Evolutionary conservation across 2,888 invertebrate species (phyloP).

Genomic region (Neuroscelio doddi): DNA sequence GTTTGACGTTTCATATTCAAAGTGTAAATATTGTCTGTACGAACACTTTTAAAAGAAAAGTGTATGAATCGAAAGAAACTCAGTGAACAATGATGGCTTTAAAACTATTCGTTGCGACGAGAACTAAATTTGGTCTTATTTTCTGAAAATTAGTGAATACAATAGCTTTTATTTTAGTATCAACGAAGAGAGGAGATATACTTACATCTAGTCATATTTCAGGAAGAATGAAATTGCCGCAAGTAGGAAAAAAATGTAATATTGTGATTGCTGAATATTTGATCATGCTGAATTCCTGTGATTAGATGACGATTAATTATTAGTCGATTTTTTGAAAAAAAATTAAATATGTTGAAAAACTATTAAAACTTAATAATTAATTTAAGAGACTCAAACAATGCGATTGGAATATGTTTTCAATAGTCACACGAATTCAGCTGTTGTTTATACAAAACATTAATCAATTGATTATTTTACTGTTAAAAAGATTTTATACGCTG

Average conservation of each 20-base stretch:
- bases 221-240: background rate
- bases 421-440: constrained; percentile 10
- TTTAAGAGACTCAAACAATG: too few species aligned
- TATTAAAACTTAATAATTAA: too few species aligned
- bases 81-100: constrained; percentile 20
- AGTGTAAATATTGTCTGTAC: constrained; percentile 60
- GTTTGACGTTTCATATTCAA: constrained; percentile 26
- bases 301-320: background rate
- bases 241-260: background rate
- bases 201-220: constrained; percentile 2
- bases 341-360: too few species aligned
- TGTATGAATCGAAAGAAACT: constrained; percentile 19
- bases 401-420: too few species aligned
- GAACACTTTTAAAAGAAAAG: too few species aligned
- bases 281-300: background rate
- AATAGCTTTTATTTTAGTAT: background rate
- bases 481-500: constrained; percentile 29
- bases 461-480: constrained; percentile 25
- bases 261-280: background rate
- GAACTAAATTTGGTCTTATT: background rate
- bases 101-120: background rate
- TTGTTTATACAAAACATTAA: constrained; percentile 15
- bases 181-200: background rate
- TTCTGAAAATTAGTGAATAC: too few species aligned
- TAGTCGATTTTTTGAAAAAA: too few species aligned